Percentiles rank a stretch among this genome's conserved stretches.
These are phyloP conservation scores for Lepidonotus clava DNA, from an alignment of 2,888 invertebrate genomes.

Conservation along the genomic window DNA sequence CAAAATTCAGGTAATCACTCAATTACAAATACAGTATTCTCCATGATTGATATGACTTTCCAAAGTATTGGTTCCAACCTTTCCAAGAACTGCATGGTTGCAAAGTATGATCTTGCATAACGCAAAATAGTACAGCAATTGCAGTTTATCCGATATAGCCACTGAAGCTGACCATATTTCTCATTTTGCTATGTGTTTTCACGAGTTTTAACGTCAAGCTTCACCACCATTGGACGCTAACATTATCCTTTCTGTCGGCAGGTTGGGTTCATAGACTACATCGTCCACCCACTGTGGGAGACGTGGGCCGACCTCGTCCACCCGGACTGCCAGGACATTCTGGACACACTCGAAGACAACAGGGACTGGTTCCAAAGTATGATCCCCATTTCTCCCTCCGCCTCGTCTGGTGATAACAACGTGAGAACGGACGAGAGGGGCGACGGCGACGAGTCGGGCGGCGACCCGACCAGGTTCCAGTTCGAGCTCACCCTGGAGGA, in stretches of 20 bases:
- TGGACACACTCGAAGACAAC: slow-evolving; percentile 98
- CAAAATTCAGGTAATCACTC: too few relatives aligned
- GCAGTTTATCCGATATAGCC: too few relatives aligned
- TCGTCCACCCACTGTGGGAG: slow-evolving; percentile 99
- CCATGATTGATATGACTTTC: too few relatives aligned
- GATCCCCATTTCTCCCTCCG: slow-evolving; percentile 93
- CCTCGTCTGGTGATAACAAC: slow-evolving; percentile 66
- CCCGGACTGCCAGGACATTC: slow-evolving; percentile 98
- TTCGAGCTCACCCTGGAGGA: slow-evolving; percentile 55
- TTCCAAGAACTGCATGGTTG: too few relatives aligned
- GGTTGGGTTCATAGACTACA: slow-evolving; percentile 99
- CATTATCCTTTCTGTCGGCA: slow-evolving; percentile 71
- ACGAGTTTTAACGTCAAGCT: too few relatives aligned
- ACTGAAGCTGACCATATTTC: too few relatives aligned
- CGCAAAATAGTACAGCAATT: too few relatives aligned
- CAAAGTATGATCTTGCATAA: too few relatives aligned
- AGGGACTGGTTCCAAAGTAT: slow-evolving; percentile 96
- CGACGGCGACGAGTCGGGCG: slow-evolving; percentile 9
- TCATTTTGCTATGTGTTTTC: too few relatives aligned
- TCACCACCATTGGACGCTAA: too few relatives aligned
- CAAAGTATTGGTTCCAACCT: too few relatives aligned
- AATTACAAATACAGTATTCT: too few relatives aligned
- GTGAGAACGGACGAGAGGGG: slow-evolving; percentile 6
- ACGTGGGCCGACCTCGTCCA: slow-evolving; percentile 99
- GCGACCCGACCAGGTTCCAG: slow-evolving; percentile 46